Evolutionary conservation across 2,113 vertebrate genomes (phyloP).

Genomic region (Corvus cornix): DNA sequence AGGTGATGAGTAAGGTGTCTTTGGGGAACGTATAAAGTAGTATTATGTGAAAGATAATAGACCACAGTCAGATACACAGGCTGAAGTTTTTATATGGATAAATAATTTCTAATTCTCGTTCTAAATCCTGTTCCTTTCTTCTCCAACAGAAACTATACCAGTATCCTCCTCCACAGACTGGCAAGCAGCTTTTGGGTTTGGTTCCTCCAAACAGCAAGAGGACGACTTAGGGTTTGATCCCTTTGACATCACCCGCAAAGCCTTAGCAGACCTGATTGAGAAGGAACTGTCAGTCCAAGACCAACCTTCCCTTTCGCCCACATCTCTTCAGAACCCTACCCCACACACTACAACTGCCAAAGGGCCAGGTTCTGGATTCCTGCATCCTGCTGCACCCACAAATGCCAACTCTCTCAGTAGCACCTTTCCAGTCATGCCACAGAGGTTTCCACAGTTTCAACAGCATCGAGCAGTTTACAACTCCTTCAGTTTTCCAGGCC

Average conservation of each 20-base stretch:
- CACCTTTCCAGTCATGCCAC: conserved; percentile 89
- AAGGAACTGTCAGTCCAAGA: conserved; percentile 99
- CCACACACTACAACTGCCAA: conserved; percentile 84
- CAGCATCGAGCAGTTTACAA: conserved; percentile 96
- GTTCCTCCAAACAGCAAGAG: conserved; percentile 97
- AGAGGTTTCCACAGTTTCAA: conserved; percentile 91
- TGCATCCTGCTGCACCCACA: conserved; percentile 77
- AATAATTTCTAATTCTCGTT: background rate
- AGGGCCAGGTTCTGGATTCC: conserved; percentile 83
- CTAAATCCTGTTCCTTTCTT: background rate
- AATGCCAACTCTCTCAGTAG: conserved; percentile 86
- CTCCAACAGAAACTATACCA: conserved; percentile 91
- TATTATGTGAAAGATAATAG: background rate
- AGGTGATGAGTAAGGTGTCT: background rate
- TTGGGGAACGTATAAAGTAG: background rate
- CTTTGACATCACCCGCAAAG: conserved; percentile 98
- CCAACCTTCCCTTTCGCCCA: conserved; percentile 79
- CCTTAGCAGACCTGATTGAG: conserved; percentile 98
- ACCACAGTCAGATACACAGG: background rate
- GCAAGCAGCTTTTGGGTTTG: conserved; percentile 98
- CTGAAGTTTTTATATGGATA: background rate
- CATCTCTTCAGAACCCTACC: conserved; percentile 79
- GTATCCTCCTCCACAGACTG: conserved; percentile 99
- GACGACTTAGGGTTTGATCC: conserved; percentile 98
- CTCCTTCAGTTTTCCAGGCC: conserved; percentile 94